Evolutionary conservation across 2,888 invertebrate genomes (phyloP).

Genomic region (Branchinecta sandiegonensis): DNA sequence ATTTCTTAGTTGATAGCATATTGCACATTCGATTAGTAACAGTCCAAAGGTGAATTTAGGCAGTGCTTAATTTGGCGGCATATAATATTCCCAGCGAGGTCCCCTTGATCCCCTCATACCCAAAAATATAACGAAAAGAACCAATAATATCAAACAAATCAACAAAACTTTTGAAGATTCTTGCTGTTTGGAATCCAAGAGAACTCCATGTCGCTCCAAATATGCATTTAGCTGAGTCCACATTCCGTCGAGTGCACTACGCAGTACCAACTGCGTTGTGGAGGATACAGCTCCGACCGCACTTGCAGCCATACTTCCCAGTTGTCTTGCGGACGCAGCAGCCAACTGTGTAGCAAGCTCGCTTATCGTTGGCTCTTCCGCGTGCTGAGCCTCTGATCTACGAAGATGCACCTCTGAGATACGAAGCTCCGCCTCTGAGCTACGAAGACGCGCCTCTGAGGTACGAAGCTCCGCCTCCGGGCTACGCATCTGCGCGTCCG

Average conservation of each 20-base stretch:
- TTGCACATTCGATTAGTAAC: no score
- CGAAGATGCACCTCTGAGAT: no score
- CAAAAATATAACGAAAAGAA: not conserved
- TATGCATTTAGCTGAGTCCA: not conserved
- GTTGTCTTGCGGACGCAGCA: not conserved
- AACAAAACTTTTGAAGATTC: not conserved
- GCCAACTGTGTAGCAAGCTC: not conserved
- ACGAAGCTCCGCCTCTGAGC: no score
- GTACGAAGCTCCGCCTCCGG: no score
- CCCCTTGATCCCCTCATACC: slow-evolving; percentile 1
- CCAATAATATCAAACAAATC: not conserved
- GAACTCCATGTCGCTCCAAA: not conserved
- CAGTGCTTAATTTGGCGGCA: not conserved
- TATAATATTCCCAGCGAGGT: slow-evolving; percentile 1
- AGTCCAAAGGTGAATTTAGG: no score
- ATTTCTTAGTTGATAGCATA: no score
- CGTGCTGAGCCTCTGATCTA: no score
- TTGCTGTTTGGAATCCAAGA: not conserved
- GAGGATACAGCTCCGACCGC: not conserved
- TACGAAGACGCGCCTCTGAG: no score
- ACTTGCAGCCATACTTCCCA: slow-evolving; percentile 6
- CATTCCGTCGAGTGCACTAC: not conserved
- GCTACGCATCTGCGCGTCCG: not conserved
- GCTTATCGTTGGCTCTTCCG: not conserved
- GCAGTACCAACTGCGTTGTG: not conserved